These are phyloP conservation scores for Rutpela maculata DNA, from an alignment of 2,888 invertebrate genomes.

Conservation along the genomic window DNA sequence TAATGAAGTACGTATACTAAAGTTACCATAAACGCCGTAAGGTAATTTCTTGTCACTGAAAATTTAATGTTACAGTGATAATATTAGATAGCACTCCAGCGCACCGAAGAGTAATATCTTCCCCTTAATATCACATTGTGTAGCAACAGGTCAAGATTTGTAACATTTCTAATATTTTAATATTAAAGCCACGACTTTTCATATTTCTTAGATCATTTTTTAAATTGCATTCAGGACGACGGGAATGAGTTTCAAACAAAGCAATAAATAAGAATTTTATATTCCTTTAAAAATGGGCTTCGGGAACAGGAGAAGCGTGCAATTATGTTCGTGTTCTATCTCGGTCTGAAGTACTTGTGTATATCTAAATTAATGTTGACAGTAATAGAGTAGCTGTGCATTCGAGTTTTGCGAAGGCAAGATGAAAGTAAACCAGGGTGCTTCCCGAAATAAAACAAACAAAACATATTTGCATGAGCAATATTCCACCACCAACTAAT, in stretches of 20 bases:
- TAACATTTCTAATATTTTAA: constrained; percentile 44
- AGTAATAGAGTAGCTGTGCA: constrained; percentile 61
- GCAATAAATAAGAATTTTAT: constrained; percentile 61
- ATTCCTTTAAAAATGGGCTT: constrained; percentile 58
- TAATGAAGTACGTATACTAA: constrained; percentile 38
- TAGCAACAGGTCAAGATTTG: constrained; percentile 46
- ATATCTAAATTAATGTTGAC: constrained; percentile 66
- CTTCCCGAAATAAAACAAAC: constrained; percentile 41
- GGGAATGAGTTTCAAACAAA: constrained; percentile 50
- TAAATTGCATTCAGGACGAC: constrained; percentile 41
- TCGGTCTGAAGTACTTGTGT: constrained; percentile 59
- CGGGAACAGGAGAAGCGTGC: constrained; percentile 59
- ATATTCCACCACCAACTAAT: constrained; percentile 35
- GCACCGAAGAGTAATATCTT: constrained; percentile 28
- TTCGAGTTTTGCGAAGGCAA: constrained; percentile 38
- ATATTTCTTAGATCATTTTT: constrained; percentile 42
- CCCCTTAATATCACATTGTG: constrained; percentile 32
- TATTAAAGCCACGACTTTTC: constrained; percentile 39
- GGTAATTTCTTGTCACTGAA: constrained; percentile 40
- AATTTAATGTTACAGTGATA: constrained; percentile 32
- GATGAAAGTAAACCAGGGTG: constrained; percentile 37
- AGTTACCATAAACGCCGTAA: constrained; percentile 39
- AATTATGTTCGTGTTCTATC: constrained; percentile 65
- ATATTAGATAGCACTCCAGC: constrained; percentile 30
- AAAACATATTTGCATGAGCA: constrained; percentile 38